These are phyloP conservation scores for Motacilla tschutschensis DNA, from an alignment of 2,113 vertebrate genomes.

Conservation along the genomic window DNA sequence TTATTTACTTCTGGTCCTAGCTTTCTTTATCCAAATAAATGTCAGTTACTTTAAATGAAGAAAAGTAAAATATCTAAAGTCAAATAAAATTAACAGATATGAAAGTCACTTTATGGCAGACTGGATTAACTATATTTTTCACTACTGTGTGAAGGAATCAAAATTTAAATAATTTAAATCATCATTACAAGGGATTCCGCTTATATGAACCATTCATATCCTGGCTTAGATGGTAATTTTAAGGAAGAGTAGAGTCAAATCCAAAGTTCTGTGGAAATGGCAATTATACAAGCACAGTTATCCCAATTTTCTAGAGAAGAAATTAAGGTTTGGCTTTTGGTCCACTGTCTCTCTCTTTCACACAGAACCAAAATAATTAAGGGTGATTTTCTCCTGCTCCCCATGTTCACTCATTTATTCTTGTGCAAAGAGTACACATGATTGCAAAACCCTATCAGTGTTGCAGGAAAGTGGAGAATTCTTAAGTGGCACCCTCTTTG, in stretches of 20 bases:
- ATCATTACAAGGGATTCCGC: neutral
- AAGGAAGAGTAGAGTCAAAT: neutral
- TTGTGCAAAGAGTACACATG: neutral
- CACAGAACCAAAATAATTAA: neutral
- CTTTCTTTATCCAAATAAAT: neutral
- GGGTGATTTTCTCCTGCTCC: neutral
- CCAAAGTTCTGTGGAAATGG: neutral
- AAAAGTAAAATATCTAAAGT: neutral
- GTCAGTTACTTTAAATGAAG: neutral
- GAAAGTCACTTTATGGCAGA: neutral
- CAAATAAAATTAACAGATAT: neutral
- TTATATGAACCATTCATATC: neutral
- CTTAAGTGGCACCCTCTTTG: neutral
- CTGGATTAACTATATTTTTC: neutral
- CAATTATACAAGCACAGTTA: neutral
- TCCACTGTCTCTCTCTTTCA: neutral
- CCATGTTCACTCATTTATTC: neutral
- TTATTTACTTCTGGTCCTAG: neutral
- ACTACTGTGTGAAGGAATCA: neutral
- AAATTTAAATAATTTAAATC: neutral
- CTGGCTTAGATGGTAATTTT: neutral
- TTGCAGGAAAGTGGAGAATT: neutral
- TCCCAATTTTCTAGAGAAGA: neutral
- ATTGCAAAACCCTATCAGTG: neutral
- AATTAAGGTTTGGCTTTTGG: neutral